Evolutionary conservation across 2,113 vertebrate genomes (phyloP).

Genomic region (Cygnus buccinator): DNA sequence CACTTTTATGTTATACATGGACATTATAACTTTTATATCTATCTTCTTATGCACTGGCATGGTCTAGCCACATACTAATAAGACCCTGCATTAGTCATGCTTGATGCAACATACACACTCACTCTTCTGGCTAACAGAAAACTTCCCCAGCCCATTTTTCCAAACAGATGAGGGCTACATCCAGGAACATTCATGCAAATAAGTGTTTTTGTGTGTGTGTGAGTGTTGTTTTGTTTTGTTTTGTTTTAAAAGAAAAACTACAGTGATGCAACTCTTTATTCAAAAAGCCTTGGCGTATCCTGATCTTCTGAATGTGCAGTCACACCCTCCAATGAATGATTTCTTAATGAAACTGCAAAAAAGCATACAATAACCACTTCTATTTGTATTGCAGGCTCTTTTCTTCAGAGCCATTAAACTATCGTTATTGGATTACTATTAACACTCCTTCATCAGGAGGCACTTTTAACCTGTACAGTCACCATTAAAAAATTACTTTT

Average conservation of each 20-base stretch:
- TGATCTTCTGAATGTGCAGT: background rate
- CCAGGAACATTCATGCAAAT: background rate
- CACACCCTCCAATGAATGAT: background rate
- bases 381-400: background rate
- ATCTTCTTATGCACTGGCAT: accelerated
- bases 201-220: background rate
- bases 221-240: too few species aligned
- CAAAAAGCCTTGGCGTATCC: background rate
- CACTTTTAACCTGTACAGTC: background rate
- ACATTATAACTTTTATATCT: background rate
- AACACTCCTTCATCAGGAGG: background rate
- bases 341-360: background rate
- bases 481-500: background rate
- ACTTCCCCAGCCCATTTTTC: background rate
- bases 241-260: background rate
- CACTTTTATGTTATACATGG: accelerated
- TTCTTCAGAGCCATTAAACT: background rate
- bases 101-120: background rate
- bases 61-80: accelerated
- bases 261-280: background rate
- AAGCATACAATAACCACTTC: background rate
- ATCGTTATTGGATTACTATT: background rate
- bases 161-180: background rate
- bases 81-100: background rate
- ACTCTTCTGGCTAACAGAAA: background rate